Evolutionary conservation across 1,140 invertebrate species (phyloP), one percentile per base, ranked within the genome.

Genomic region (Heterodera schachtii): DNA sequence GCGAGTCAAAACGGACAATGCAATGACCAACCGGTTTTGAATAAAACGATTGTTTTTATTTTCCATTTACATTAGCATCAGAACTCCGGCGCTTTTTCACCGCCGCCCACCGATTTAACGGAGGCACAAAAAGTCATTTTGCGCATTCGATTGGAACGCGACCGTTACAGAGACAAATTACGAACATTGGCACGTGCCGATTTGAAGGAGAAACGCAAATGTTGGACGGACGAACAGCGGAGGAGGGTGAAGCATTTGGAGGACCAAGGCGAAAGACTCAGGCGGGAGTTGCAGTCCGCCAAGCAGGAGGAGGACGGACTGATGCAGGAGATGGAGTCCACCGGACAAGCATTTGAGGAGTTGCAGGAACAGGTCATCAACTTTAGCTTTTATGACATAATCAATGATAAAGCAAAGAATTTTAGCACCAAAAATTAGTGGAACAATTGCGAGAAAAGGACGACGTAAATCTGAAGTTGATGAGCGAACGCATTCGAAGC

Each of bases 391-490:
- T 31, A 31, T 31, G 31, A 31, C 31, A 31, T 31, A 31, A 31
- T 0, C 31, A 31, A 31, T 1, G 31, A 31, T n/a, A n/a, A n/a
- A n/a, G n/a, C n/a, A n/a, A n/a, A n/a, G n/a, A n/a, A 98, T 98
- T 96, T 96, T 98, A 98, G 91, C 99, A 99, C 91, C 95, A 95
- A 0, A 91, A 97, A 47, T 92, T 99, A 13, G 95, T 99, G 75
- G 96, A 98, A 87, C 96, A 98, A 90, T 91, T 99, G 21, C 91
- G 95, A 3, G 97, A 99, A 90, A 99, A 98, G 88, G 97, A 99
- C 90, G 97, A 99, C 90, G 96, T 97, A 3, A 99, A 99, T 91
- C 98, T 99, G 88, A 99, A 99, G 91, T 93, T 99, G 0, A 98
- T 99, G 96, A 96, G 96, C 0, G 97, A 99, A 89, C 91, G 83